Evolutionary conservation across 2,797 vertebrate genomes (phyloP), one percentile per base, ranked within the genome.

Genomic region (Potorous gilbertii): DNA sequence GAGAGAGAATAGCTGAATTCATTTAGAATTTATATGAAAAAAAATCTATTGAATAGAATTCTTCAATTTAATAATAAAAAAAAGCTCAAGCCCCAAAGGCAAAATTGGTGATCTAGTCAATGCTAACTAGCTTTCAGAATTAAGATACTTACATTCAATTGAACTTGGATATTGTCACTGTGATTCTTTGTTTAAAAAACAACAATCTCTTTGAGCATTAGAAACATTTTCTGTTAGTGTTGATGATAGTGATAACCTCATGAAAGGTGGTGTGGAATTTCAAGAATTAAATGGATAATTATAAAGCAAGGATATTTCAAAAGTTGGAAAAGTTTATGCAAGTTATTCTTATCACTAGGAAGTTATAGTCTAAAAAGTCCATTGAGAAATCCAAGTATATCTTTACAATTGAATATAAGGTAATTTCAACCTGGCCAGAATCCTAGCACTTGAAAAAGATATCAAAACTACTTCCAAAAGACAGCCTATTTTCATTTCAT

Each of bases 21-120:
- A 93, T 93, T 93, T 66, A 87, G 27, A 34, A 92, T 55, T 59
- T 92, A 94, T 95, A 91, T 95, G 81, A 16, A 96, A 97, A 96
- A 95, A n/a, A n/a, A 90, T 0, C 4, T 81, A 96, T 96, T 96
- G 91, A 94, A 93, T 28, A 55, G 8, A 93, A 91, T 31, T 2
- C 18, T 40, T 56, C 12, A 93, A 89, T 54, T 54, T 93, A 52
- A 46, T 95, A 92, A 90, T 13, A 40, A 91, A 92, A 55, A n/a
- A 90, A 97, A 97, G 57, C 52, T 4, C n/a, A 59, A 10, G 21
- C n/a, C 6, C 54, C 10, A 18, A 54, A 55, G 40, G 40, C 8
- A 31, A 28, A 92, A 52, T 6, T 5, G 24, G 0, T 34, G 46
- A 89, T 24, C 29, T 12, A 18, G 40, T 92, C 24, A 12, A 54